Evolutionary conservation across 1,140 invertebrate species (phyloP), one percentile per base, ranked within the genome.

Genomic region (Phymastichus coffea): DNA sequence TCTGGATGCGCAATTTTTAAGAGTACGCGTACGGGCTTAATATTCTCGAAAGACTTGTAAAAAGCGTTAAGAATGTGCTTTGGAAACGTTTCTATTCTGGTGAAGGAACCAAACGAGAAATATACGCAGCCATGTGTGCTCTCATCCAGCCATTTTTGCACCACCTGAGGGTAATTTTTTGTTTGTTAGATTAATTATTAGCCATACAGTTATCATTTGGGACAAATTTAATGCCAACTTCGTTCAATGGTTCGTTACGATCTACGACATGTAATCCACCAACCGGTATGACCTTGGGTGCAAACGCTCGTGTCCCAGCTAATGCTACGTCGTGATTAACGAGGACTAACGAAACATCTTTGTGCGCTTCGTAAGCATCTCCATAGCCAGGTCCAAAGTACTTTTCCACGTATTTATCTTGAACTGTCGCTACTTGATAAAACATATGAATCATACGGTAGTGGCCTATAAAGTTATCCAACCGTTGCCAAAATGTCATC

Each of bases 71-170:
- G 49, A 1, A 49, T 70, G 52, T 64, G 20, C 33, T 69, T 67
- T 44, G 70, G 61, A 66, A 78, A 55, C 70, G 80, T 70, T 84
- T 86, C 82, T 76, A 87, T 80, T 83, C 86, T 83, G 75, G 86
- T 74, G 71, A 86, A 82, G 4, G 88, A 87, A 12, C 90, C 90
- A 69, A 91, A 84, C 64, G 85, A 87, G 57, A 91, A 86, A 59
- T 87, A 87, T 44, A 92, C 81, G 8, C 88, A 84, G 2, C 89
- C 88, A 60, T 88, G 70, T 57, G 83, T 75, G 23, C 87, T 84
- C 60, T 83, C 84, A 61, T 89, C 85, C 22, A 89, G 71, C 71
- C 86, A 86, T 57, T 85, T 83, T 67, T 86, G 77, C 4, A 91
- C 66, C 46, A 87, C 85, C 85, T 88, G 14, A n/a, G 19, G 38